A percentile compares a stretch with the other conserved stretches of the same genome.
Conservation (phyloP, 1,140 invertebrate genomes). For the Lasaia peninsularis region DNA sequence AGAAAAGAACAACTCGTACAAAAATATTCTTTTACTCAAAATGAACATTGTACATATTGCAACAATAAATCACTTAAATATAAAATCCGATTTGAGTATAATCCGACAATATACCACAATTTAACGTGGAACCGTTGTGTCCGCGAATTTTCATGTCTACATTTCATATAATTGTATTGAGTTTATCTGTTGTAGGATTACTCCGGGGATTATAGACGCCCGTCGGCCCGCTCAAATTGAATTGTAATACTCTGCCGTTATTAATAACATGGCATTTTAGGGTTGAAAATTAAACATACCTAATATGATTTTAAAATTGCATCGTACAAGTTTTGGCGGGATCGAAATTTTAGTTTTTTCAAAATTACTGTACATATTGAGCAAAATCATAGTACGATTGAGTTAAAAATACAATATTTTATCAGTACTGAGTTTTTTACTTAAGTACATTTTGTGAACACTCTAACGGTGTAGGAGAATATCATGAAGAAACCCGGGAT, state of each 20-base stretch:
- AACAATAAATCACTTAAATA: slow-evolving; percentile 5
- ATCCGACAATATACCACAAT: slow-evolving; percentile 53
- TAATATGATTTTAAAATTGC: too few relatives aligned
- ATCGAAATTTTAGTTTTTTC: too few relatives aligned
- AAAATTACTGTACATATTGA: too few relatives aligned
- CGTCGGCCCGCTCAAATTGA: slow-evolving; percentile 61
- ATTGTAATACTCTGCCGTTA: slow-evolving; percentile 69
- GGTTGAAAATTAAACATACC: slow-evolving; percentile 37
- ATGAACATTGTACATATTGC: slow-evolving; percentile 5
- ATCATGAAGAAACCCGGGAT: too few relatives aligned
- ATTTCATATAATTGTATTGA: slow-evolving; percentile 69
- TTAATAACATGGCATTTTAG: slow-evolving; percentile 57
- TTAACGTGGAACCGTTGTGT: slow-evolving; percentile 48
- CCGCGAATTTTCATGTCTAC: slow-evolving; percentile 63
- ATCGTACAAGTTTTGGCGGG: too few relatives aligned
- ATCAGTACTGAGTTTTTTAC: too few relatives aligned
- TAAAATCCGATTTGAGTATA: slow-evolving; percentile 24
- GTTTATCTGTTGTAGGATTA: slow-evolving; percentile 68
- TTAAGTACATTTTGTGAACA: too few relatives aligned
- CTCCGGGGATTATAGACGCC: slow-evolving; percentile 47
- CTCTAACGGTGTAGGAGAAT: too few relatives aligned
- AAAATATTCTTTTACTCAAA: neutral
- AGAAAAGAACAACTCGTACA: too few relatives aligned
- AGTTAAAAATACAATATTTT: too few relatives aligned
- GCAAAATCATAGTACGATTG: too few relatives aligned